Percentiles rank a stretch among this genome's conserved stretches.
Evolutionary conservation across 2,797 vertebrate species (phyloP).

Genomic region (Phoebastria nigripes): DNA sequence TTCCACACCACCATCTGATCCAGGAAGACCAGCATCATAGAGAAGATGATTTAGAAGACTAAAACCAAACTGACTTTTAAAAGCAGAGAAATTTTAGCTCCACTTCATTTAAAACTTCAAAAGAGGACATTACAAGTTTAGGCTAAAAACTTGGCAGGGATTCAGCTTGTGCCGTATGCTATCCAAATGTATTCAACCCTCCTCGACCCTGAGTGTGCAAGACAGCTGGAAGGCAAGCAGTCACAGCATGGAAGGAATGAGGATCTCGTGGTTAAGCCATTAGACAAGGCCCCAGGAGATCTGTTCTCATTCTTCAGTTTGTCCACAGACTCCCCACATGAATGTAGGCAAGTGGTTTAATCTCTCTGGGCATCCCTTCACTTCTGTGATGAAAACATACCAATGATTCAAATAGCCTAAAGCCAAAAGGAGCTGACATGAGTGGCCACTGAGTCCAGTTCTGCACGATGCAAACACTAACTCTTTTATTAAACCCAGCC

Average conservation of each 20-base stretch:
- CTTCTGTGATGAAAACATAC: not conserved
- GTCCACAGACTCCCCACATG: not conserved
- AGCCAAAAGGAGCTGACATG: not conserved
- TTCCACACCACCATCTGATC: not conserved
- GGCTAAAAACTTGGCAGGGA: not conserved
- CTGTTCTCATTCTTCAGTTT: not conserved
- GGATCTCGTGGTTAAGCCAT: not conserved
- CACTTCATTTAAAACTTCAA: not conserved
- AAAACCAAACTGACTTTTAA: not conserved
- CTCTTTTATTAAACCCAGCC: not conserved
- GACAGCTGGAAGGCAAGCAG: not conserved
- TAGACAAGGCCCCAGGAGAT: not conserved
- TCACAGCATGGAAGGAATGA: not conserved
- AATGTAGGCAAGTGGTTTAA: not conserved
- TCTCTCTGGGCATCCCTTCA: not conserved
- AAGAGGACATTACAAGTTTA: not conserved
- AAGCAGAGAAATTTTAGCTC: not conserved
- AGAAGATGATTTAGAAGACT: not conserved
- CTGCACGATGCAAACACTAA: not conserved
- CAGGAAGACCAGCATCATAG: not conserved
- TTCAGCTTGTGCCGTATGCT: not conserved
- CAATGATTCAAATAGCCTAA: not conserved
- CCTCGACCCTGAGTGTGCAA: not conserved
- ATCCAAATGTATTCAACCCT: not conserved
- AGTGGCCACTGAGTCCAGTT: not conserved